Evolutionary conservation across 2,888 invertebrate genomes (phyloP), one percentile per base, ranked within the genome.

Genomic region (Herminia tarsipennalis): DNA sequence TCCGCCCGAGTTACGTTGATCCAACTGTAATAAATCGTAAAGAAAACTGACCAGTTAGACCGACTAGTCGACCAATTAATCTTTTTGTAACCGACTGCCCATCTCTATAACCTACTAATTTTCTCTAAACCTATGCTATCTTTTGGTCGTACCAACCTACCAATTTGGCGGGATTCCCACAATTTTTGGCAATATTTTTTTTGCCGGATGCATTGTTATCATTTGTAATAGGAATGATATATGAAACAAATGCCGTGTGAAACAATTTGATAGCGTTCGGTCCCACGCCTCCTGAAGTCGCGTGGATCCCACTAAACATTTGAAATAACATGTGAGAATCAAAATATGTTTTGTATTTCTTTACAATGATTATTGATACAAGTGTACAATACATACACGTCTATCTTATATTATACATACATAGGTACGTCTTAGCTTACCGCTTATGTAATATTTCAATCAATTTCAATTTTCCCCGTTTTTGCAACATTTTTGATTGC

Each of bases 141-240:
- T n/a, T n/a, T n/a, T n/a, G n/a, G n/a, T n/a, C n/a, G 3, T 2
- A 5, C 13, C 4, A 8, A 13, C 24, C 16, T 16, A 24, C 16
- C 24, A 6, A 10, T 16, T 16, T 16, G 9, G 8, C 12, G 6
- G n/a, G n/a, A 20, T 33, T n/a, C 5, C 13, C 8, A 3, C 9
- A 13, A 22, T 10, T 34, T 34, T 24, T 22, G 22, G 12, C 13
- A 13, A 2, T 9, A 9, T 4, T 10, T 16, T 16, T n/a, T 27
- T 8, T 36, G 4, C 27, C 36, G 25, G 18, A 36, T 27, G 35
- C 35, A 17, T 33, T 41, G 37, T 44, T 44, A 44, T 44, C 43
- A 20, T 44, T n/a, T 37, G 6, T 24, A 24, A 38, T 22, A 16
- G 24, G 10, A 22, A 30, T 30, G 25, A 44, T 44, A 37, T 18